Conservation (phyloP, 1,140 invertebrate genomes). For the Octopus sinensis region DNA sequence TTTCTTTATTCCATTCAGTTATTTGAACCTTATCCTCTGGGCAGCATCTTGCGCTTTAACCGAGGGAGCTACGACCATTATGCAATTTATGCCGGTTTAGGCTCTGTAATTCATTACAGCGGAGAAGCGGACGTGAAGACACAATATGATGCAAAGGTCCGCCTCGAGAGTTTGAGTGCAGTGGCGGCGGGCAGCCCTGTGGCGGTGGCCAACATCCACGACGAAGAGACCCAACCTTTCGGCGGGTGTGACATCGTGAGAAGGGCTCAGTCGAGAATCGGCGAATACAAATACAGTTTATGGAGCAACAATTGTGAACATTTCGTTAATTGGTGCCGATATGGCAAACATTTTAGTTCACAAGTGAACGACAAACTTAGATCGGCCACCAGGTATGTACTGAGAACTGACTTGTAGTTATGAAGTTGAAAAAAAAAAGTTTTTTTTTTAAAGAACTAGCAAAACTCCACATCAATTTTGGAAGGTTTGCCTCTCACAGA, state of each 20-base stretch:
- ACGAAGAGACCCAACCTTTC: not conserved
- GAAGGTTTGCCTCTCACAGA: too few species aligned
- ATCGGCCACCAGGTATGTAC: not conserved
- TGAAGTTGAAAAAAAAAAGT: too few species aligned
- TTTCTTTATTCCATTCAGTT: not conserved
- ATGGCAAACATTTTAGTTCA: slow-evolving; percentile 34
- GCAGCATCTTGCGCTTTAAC: not conserved
- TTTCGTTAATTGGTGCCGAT: slow-evolving; percentile 40
- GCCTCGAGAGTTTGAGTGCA: not conserved
- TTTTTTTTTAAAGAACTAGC: too few species aligned
- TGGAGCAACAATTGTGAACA: slow-evolving; percentile 41
- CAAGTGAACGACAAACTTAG: slow-evolving; percentile 26
- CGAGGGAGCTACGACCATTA: not conserved
- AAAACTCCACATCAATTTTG: too few species aligned
- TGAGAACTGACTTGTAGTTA: not conserved
- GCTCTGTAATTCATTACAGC: not conserved
- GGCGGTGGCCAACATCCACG: not conserved
- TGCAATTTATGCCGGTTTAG: not conserved
- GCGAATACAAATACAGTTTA: slow-evolving; percentile 35
- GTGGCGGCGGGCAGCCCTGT: not conserved
- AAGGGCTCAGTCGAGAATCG: slow-evolving; percentile 27
- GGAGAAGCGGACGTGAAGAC: not conserved
- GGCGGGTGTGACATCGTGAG: slow-evolving; percentile 22
- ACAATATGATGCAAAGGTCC: not conserved
- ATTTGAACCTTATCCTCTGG: not conserved